Base-by-base conservation (phyloP, 2,113 vertebrate genomes). In the Halichoerus grypus region DNA sequence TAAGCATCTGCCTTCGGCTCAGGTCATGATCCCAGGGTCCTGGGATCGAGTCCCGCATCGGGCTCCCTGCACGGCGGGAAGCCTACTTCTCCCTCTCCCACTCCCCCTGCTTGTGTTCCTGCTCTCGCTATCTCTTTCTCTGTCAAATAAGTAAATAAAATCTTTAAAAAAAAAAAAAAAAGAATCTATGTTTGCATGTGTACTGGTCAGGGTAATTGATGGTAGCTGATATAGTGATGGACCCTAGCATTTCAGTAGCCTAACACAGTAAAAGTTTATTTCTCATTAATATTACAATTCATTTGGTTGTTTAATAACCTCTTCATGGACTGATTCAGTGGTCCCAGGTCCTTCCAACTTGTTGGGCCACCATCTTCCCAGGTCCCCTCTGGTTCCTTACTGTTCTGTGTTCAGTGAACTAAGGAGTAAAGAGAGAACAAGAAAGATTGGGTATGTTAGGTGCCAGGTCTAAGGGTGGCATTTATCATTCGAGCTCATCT, bases 391-490 rank as follows among this genome's bases (percentile, higher is more conserved):
- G 8, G 24, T 21, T 49, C 24, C 49, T 26, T 10, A 55, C 22
- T 46, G 0, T n/a, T 42, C 39, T 71, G 39, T 42, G 28, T 53
- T 79, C 21, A 31, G 19, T n/a, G 53, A 39, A 33, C 33, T 83
- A 9, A 13, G 33, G 24, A 51, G 1, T 21, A 39, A 59, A 81
- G n/a, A n/a, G 18, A 79, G 51, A 51, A 7, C 10, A 61, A 26
- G 59, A 61, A 59, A 55, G 16, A 16, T 9, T 49, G 31, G 16
- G 12, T 28, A 10, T 5, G 9, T 83, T 63, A 74, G 55, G 5
- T 4, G 1, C 39, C 15, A 51, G 4, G 3, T 46, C 2, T 9
- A 51, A 3, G 49, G 3, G 18, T 33, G 7, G 36, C 7, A 42
- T 42, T 51, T 51, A 28, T 61, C 53, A 31, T 55, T 53, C 77